Evolutionary conservation across 2,888 invertebrate genomes (phyloP), one percentile per base, ranked within the genome.

Genomic region (Leptura quadrifasciata): DNA sequence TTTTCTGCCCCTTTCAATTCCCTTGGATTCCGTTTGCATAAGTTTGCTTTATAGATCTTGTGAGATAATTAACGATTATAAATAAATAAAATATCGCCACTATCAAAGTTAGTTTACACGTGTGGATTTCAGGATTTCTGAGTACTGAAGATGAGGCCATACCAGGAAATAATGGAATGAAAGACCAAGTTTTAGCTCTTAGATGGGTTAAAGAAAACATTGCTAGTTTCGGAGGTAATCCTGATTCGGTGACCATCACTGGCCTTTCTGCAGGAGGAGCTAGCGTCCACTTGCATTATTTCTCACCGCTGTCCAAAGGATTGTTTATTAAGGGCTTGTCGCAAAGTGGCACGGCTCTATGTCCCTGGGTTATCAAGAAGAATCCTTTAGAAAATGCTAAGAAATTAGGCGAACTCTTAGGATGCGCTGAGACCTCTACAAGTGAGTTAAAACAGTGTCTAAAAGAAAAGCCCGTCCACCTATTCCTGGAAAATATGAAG

Each of bases 311-410:
- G 60, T 87, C 88, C 4, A 80, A 81, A 76, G 85, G 80, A 68
- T 55, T 72, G 10, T 74, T 72, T 21, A 18, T 15, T n/a, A 57
- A 91, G 31, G 94, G 93, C 12, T 92, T 93, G 57, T 94, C 94
- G 0, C 91, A 92, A 84, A 95, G 95, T 82, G 95, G 95, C 0
- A 91, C 93, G 0, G 92, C 93, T 0, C 89, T 95, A 15, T 89
- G 91, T 57, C 91, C 93, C 0, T 90, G 89, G 89, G 85, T 92
- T 0, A 89, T 93, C 68, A 88, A 91, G 0, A 88, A 91, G 78
- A 91, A 91, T 35, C 91, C 93, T 0, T 88, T 90, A 0, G 90
- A 92, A 77, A 93, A 93, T 76, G 91, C 94, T 0, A 90, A 90
- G 76, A 89, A 91, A 47, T 85, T 95, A 24, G 93, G 93, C 0